Evolutionary conservation across 2,113 vertebrate species (phyloP), one percentile per base, ranked within the genome.

Genomic region (Quiscalus mexicanus): DNA sequence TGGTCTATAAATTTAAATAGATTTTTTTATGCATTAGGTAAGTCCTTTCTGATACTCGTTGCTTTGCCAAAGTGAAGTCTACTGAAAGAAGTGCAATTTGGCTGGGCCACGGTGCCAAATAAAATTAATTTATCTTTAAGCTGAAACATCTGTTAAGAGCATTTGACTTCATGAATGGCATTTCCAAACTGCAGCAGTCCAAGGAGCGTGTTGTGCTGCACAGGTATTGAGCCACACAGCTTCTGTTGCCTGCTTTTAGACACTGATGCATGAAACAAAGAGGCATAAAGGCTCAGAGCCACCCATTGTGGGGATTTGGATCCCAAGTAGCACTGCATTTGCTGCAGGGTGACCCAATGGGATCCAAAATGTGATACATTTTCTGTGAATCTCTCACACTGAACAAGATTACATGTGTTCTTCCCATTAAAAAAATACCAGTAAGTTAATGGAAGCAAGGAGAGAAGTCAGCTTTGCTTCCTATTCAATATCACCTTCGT

Each of bases 21-120:
- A 65, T 82, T 62, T 89, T 74, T 95, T 74, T 37, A 67, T 92
- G 35, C 68, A 15, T 94, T 84, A 81, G 56, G 30, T 85, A 91
- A 82, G 65, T 80, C 70, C 70, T 92, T 87, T 74, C 80, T 64
- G 64, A 90, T 77, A 62, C 16, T 74, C 27, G 1, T 7, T 60
- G 68, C 56, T 74, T 83, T 95, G 89, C 71, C 85, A 94, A 86
- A 94, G 84, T 84, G 62, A 92, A 88, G 83, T 89, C 86, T 94
- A 68, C 75, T 93, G 88, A 93, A 96, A 94, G 91, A 89, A 90
- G 87, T 56, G 84, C 52, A 89, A 84, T 95, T 95, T 96, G 93
- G 60, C 94, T 81, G 80, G 79, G 76, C 75, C 27, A 47, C 21
- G 4, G 58, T 75, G 88, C 90, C 88, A 84, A 93, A 86, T 67